Base-by-base conservation (phyloP, 2,888 invertebrate species). In the Athripsodes cinereus region DNA sequence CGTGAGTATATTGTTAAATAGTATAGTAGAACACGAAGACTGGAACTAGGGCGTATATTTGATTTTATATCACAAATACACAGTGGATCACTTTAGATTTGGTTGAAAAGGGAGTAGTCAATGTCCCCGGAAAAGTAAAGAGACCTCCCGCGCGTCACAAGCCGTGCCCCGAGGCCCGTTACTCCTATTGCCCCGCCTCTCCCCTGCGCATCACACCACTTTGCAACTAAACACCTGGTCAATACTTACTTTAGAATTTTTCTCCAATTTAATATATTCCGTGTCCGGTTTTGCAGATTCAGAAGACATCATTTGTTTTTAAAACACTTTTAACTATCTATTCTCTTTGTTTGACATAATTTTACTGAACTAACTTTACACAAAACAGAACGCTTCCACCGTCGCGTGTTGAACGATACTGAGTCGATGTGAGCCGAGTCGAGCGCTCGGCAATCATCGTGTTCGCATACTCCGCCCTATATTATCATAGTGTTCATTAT, bases 91-190 rank as follows among this genome's bases (percentile, higher is more conserved):
- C 76, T 76, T n/a, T n/a, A n/a, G n/a, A n/a, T n/a, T n/a, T n/a
- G n/a, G n/a, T n/a, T 75, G 69, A 75, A 74, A 74, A 77, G 78
- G 78, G 78, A 76, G 78, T 78, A 73, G 71, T 78, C 76, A 72
- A 70, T 56, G 58, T 61, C 71, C 74, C 74, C 74, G 75, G 77
- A 64, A 63, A 66, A 66, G 68, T 69, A 16, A 13, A 40, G 40
- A 40, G 40, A 70, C 69, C 69, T 71, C 70, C 70, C 81, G 80
- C 81, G 59, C 59, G 58, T 55, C 58, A 55, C 59, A 55, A 59
- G 59, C 59, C 59, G 52, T 59, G 80, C 81, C 81, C 81, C 80
- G 78, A 77, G 74, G 74, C 74, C 71, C 78, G 75, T 76, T 60
- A 59, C 64, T 74, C 73, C 68, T 71, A 60, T 75, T 72, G 78